These are phyloP conservation scores for Myopa testacea DNA, from an alignment of 2,888 invertebrate genomes.

Conservation along the genomic window DNA sequence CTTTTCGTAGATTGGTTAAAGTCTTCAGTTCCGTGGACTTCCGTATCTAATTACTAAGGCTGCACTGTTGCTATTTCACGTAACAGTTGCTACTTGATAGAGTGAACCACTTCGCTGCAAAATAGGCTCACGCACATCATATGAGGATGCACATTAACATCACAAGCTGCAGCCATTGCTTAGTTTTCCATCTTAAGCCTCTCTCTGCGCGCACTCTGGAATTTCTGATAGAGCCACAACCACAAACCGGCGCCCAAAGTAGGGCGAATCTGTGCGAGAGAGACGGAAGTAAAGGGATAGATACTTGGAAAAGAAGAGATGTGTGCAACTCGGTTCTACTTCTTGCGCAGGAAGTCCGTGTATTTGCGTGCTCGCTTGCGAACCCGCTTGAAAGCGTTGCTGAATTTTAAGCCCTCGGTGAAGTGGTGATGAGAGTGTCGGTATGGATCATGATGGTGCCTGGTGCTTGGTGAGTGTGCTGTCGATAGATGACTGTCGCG, in stretches of 20 bases:
- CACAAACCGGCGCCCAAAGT: slow-evolving; percentile 62
- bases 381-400: slow-evolving; percentile 64
- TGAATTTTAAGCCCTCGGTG: slow-evolving; percentile 65
- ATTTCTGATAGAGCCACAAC: slow-evolving; percentile 56
- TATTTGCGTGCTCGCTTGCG: slow-evolving; percentile 68
- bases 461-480: slow-evolving; percentile 28
- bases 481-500: slow-evolving; percentile 24
- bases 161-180: slow-evolving; percentile 17
- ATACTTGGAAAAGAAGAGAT: not conserved
- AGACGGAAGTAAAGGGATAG: slow-evolving; percentile 28
- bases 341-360: slow-evolving; percentile 67
- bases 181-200: not conserved
- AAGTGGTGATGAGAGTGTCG: slow-evolving; percentile 56
- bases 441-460: slow-evolving; percentile 48
- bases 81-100: not conserved
- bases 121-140: not conserved
- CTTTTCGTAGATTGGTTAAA: not conserved
- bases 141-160: slow-evolving; percentile 20
- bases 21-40: not conserved
- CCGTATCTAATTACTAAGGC: not conserved
- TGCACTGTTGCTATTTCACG: not conserved
- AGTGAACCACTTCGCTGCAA: not conserved
- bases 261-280: slow-evolving; percentile 54
- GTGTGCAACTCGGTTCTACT: slow-evolving; percentile 51
- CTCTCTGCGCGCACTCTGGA: slow-evolving; percentile 40